These are phyloP conservation scores for Streptopelia turtur DNA, from an alignment of 2,797 vertebrate species.

Conservation along the genomic window DNA sequence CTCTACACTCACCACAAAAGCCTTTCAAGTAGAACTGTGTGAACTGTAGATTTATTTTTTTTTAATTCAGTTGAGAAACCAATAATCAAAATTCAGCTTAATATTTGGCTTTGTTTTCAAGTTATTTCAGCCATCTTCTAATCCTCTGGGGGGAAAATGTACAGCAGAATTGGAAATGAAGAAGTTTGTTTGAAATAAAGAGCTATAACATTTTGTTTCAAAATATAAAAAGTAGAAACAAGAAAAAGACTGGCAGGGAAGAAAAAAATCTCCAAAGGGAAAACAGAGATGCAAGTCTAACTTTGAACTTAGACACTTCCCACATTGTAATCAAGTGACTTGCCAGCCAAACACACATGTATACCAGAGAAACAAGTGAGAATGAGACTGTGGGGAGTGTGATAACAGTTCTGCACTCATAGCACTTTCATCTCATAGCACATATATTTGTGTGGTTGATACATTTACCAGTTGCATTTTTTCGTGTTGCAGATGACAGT, in stretches of 20 bases:
- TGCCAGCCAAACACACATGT: conserved; percentile 24
- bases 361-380: conserved; percentile 53
- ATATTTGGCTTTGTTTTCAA: conserved; percentile 46
- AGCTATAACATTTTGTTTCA: background rate
- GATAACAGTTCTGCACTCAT: conserved; percentile 46
- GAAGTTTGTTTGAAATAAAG: conserved; percentile 42
- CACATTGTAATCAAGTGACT: conserved; percentile 45
- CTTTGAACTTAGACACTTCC: conserved; percentile 56
- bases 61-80: background rate
- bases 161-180: conserved; percentile 36
- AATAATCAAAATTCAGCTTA: conserved; percentile 25
- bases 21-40: background rate
- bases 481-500: background rate
- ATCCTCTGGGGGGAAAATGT: background rate
- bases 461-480: conserved; percentile 15
- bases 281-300: conserved; percentile 5
- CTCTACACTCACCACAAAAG: background rate
- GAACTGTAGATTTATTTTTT: background rate
- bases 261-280: conserved; percentile 12
- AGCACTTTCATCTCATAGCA: background rate
- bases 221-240: conserved; percentile 14
- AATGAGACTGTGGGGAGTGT: conserved; percentile 61
- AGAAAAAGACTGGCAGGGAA: background rate
- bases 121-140: conserved; percentile 33
- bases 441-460: background rate